phyloP scores from a whole-genome alignment of 2,113 vertebrate species.

The Nycticebus coucang region DNA sequence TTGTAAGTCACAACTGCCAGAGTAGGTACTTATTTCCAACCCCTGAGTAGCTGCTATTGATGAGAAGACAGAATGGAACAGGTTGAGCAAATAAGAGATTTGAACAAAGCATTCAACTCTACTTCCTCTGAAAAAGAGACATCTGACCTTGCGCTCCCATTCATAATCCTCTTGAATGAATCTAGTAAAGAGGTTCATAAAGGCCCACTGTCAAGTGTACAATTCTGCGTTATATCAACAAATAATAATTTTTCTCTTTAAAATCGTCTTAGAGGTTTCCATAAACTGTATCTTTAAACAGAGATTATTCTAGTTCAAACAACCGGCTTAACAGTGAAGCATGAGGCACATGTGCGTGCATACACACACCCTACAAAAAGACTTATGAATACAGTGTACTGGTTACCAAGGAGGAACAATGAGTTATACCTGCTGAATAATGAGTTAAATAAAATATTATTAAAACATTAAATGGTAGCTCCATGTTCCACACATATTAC shows the following conservation, averaged over 20 bases:
- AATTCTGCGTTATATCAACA: neutral
- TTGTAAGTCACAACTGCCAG: neutral
- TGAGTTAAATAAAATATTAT: neutral
- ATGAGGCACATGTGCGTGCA: neutral
- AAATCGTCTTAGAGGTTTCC: neutral
- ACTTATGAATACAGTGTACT: neutral
- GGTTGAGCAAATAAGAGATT: neutral
- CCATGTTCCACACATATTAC: neutral
- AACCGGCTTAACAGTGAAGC: neutral
- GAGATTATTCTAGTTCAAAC: neutral
- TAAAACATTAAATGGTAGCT: neutral
- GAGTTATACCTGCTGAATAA: neutral
- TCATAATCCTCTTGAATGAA: neutral
- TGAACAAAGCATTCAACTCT: neutral
- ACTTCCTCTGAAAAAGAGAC: neutral
- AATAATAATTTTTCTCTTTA: neutral
- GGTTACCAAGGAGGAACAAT: neutral
- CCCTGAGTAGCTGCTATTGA: neutral
- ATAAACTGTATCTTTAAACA: neutral
- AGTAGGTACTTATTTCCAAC: neutral
- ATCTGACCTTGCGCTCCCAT: neutral
- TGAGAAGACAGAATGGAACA: neutral
- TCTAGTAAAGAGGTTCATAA: neutral
- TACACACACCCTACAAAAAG: neutral
- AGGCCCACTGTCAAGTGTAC: neutral